phyloP scores from a whole-genome alignment of 2,888 invertebrate genomes.

The Busseola fusca region DNA sequence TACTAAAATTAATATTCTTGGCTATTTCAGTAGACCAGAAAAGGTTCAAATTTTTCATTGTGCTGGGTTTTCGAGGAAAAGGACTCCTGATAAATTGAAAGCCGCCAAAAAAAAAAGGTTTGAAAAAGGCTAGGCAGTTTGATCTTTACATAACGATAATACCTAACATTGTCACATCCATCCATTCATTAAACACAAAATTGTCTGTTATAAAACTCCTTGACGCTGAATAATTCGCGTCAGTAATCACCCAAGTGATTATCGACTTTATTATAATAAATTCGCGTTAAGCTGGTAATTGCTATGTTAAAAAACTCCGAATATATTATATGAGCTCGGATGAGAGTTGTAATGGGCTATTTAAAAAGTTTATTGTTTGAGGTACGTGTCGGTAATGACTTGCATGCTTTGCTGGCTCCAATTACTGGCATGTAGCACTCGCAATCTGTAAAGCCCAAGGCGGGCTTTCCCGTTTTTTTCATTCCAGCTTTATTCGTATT shows the following conservation, averaged over 20 bases:
- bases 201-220: slow-evolving; percentile 4
- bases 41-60: neutral
- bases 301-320: slow-evolving; percentile 52
- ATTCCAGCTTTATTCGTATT: slow-evolving; percentile 42
- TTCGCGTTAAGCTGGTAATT: slow-evolving; percentile 46
- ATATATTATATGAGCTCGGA: slow-evolving; percentile 44
- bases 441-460: slow-evolving; percentile 35
- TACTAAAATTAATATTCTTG: slow-evolving; percentile 5
- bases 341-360: slow-evolving; percentile 57
- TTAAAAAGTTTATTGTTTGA: slow-evolving; percentile 59
- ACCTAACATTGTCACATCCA: neutral
- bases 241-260: slow-evolving; percentile 36
- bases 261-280: slow-evolving; percentile 40
- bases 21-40: neutral
- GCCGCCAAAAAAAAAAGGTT: neutral
- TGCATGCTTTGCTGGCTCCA: slow-evolving; percentile 57
- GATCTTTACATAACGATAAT: neutral
- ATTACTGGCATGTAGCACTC: slow-evolving; percentile 51
- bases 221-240: slow-evolving; percentile 10
- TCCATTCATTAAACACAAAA: neutral
- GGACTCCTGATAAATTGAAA: no score
- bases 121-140: neutral
- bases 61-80: no score
- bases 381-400: slow-evolving; percentile 57
- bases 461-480: slow-evolving; percentile 41